Conservation (phyloP, 1,140 invertebrate genomes). For the Trichonephila clavipes region DNA sequence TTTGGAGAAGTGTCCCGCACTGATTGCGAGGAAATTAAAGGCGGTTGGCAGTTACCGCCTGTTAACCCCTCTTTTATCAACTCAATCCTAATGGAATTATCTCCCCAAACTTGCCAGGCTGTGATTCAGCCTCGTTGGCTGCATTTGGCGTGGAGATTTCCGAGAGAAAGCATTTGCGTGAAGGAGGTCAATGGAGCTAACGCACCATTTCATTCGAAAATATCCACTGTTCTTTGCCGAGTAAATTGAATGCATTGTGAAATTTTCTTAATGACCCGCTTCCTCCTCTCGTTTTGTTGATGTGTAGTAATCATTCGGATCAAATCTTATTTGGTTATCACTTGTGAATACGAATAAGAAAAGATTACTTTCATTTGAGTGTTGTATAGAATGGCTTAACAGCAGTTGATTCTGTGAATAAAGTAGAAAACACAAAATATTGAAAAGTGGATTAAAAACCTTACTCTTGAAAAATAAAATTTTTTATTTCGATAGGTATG, state of each 20-base stretch:
- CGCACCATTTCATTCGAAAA: constrained; percentile 5
- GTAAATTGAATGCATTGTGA: no score
- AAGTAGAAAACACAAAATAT: no score
- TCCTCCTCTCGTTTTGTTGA: neutral
- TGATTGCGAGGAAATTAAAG: constrained; percentile 76
- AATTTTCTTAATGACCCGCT: neutral
- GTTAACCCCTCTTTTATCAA: constrained; percentile 74
- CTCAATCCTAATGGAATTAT: constrained; percentile 72
- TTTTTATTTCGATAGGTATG: no score
- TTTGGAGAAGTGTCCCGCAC: constrained; percentile 58
- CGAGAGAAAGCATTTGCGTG: neutral
- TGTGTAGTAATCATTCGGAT: neutral
- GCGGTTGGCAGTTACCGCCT: constrained; percentile 67
- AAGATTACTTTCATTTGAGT: neutral
- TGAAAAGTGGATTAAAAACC: no score
- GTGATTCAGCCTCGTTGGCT: constrained; percentile 32
- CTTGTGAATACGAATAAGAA: neutral
- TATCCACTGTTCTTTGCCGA: neutral
- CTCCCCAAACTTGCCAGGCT: constrained; percentile 5
- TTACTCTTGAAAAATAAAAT: no score
- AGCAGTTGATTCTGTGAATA: no score
- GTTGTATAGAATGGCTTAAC: no score
- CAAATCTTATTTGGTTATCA: neutral
- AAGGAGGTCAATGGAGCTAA: constrained; percentile 24
- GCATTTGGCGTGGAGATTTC: constrained; percentile 17